These are phyloP conservation scores for Nannospalax galili DNA, from an alignment of 2,113 vertebrate genomes.

Conservation along the genomic window DNA sequence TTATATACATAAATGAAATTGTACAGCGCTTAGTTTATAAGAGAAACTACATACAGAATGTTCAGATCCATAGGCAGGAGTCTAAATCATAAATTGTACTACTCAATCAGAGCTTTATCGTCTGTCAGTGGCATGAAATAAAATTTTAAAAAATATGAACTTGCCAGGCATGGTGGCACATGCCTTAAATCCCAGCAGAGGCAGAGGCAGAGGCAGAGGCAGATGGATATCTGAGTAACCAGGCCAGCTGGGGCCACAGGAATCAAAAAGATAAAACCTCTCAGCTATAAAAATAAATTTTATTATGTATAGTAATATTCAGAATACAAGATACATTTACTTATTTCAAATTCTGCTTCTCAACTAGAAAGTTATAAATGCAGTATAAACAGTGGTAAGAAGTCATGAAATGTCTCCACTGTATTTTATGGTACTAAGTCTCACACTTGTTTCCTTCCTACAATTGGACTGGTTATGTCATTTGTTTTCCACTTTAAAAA, in stretches of 20 bases:
- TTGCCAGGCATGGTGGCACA: too few species aligned
- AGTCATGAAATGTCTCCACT: background rate
- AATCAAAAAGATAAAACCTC: background rate
- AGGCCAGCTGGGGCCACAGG: background rate
- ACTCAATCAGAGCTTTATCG: background rate
- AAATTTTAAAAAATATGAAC: background rate
- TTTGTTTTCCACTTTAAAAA: background rate
- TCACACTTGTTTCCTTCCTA: background rate
- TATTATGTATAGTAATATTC: slow-evolving; percentile 32
- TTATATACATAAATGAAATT: background rate
- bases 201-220: too few species aligned
- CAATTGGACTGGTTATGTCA: background rate
- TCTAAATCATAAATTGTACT: background rate
- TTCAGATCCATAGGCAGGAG: background rate
- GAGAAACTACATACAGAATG: background rate
- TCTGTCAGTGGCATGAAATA: background rate
- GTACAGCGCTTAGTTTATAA: background rate
- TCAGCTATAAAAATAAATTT: slow-evolving; percentile 70
- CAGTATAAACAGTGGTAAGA: background rate
- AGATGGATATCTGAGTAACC: too few species aligned
- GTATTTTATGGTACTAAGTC: background rate
- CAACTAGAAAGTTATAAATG: background rate
- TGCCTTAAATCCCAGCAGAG: too few species aligned
- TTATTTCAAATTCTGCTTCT: slow-evolving; percentile 31
- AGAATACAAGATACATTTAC: background rate